Evolutionary conservation across 2,888 invertebrate species (phyloP), one percentile per base, ranked within the genome.

Genomic region (Megastigmus dorsalis): DNA sequence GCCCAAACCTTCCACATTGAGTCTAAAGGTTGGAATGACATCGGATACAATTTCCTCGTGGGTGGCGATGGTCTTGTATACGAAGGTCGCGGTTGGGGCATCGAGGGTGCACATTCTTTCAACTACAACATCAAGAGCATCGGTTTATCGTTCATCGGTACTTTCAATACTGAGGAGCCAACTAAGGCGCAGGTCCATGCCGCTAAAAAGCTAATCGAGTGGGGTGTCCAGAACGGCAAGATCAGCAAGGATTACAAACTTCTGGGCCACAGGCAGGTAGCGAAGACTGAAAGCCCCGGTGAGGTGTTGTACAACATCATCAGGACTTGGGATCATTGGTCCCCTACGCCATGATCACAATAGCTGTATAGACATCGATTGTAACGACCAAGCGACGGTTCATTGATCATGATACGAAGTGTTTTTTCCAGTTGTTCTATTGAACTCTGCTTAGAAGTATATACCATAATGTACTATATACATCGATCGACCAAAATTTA

Each of bases 31-130:
- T 93, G 92, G 90, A 90, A 89, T 73, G 95, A 95, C 82, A 94
- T 95, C 26, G 92, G 90, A 0, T 95, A 94, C 84, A 95, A 94
- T 83, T 96, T 95, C 80, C 87, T 95, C 1, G 91, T 95, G 1
- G 95, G 94, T 0, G 95, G 94, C 3, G 95, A 95, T 82, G 95
- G 95, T 0, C 90, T 91, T 7, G 93, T 92, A 0, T 95, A 94
- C 84, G 91, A 90, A 78, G 95, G 93, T 0, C 91, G 95, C 3
- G 93, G 94, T 0, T 95, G 95, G 95, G 91, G 92, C 78, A 86
- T 88, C 73, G 89, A 91, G 50, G 95, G 95, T 0, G 93, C 95
- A 0, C 95, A 95, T 81, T 91, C 94, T 0, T 90, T 90, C 48
- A 83, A 92, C 50, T 94, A 91, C 83, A 94, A 95, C 83, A 85